Conservation (phyloP, 2,797 vertebrate genomes). For the Brotula barbata region DNA sequence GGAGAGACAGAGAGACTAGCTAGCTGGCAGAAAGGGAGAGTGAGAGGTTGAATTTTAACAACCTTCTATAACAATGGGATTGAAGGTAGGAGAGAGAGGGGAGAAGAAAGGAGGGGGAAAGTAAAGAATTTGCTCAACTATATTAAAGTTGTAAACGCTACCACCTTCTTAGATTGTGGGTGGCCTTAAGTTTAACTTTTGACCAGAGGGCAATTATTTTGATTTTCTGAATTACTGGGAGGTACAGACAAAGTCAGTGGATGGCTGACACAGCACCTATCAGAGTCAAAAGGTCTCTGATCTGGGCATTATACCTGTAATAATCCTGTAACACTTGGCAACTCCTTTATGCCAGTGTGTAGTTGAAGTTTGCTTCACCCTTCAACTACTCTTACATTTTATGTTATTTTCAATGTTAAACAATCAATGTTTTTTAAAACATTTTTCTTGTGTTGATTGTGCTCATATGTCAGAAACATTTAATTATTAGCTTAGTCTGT, state of each 20-base stretch:
- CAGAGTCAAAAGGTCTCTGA: constrained; percentile 30
- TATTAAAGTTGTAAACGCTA: constrained; percentile 61
- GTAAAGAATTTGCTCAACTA: constrained; percentile 55
- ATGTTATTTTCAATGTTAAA: too few relatives aligned
- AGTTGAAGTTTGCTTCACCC: too few relatives aligned
- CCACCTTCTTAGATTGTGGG: constrained; percentile 43
- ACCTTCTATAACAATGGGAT: constrained; percentile 62
- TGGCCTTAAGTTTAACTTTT: constrained; percentile 47
- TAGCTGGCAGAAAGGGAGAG: constrained; percentile 52
- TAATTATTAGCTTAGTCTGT: too few relatives aligned
- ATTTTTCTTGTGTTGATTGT: too few relatives aligned
- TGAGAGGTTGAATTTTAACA: constrained; percentile 73
- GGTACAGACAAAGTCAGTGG: constrained; percentile 33
- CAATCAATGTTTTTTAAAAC: too few relatives aligned
- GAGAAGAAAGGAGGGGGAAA: constrained; percentile 12
- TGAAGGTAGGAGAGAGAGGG: constrained; percentile 33
- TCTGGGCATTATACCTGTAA: constrained; percentile 43
- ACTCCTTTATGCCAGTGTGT: too few relatives aligned
- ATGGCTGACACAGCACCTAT: constrained; percentile 39
- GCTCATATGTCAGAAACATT: too few relatives aligned
- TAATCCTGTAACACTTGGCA: too few relatives aligned
- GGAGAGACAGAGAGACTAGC: constrained; percentile 66
- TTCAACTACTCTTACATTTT: too few relatives aligned
- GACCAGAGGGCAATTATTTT: constrained; percentile 33
- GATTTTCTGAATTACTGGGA: constrained; percentile 36